Evolutionary conservation across 2,113 vertebrate species (phyloP).

Genomic region (Grammomys surdaster): DNA sequence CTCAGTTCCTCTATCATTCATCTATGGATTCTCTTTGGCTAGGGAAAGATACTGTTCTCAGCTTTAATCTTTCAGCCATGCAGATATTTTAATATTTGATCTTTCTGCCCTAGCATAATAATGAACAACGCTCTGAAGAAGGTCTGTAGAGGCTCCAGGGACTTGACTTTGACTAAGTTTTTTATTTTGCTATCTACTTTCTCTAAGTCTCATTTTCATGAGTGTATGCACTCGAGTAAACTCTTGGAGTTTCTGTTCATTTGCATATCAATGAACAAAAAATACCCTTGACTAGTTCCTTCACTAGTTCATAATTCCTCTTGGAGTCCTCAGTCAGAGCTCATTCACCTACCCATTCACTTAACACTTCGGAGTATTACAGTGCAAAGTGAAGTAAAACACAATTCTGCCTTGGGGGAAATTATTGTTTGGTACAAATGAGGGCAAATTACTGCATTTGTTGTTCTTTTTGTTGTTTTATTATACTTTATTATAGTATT

Average conservation of each 20-base stretch:
- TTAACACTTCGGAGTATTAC: constrained; percentile 19
- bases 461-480: background rate
- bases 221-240: constrained; percentile 29
- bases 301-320: background rate
- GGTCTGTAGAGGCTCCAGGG: constrained; percentile 21
- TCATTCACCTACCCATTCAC: constrained; percentile 5
- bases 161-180: background rate
- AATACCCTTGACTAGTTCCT: too few relatives aligned
- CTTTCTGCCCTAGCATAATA: background rate
- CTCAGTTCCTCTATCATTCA: background rate
- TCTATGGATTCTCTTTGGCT: background rate
- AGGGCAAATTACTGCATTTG: background rate
- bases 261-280: background rate
- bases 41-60: constrained; percentile 13
- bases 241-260: background rate
- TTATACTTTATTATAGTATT: constrained; percentile 23
- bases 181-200: constrained; percentile 2
- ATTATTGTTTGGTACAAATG: background rate
- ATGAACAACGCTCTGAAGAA: constrained; percentile 55
- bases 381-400: constrained; percentile 8
- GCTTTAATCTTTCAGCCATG: constrained; percentile 38
- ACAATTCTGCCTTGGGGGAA: background rate
- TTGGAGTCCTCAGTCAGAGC: constrained; percentile 3
- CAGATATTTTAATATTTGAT: constrained; percentile 5
- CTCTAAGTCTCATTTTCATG: constrained; percentile 20